These are phyloP conservation scores for Andricus quercusramuli DNA, from an alignment of 2,888 invertebrate species.

Conservation along the genomic window DNA sequence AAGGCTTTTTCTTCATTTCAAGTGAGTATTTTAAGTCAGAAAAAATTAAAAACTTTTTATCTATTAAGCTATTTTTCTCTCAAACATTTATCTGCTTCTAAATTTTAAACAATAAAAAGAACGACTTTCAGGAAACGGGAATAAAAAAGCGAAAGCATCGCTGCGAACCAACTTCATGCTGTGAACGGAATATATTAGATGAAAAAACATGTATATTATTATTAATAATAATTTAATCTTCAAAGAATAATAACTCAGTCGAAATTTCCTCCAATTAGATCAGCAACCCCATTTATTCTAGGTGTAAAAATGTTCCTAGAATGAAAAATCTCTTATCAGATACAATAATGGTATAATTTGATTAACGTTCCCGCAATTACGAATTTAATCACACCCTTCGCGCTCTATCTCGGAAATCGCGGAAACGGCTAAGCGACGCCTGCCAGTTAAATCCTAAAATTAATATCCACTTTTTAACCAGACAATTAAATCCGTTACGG, in stretches of 20 bases:
- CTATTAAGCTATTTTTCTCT: too few relatives aligned
- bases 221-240: too few relatives aligned
- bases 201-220: too few relatives aligned
- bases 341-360: conserved; percentile 27
- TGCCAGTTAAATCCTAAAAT: conserved; percentile 31
- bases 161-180: too few relatives aligned
- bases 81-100: too few relatives aligned
- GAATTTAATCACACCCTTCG: conserved; percentile 5
- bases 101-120: too few relatives aligned
- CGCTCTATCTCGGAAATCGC: neutral
- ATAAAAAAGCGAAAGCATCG: too few relatives aligned
- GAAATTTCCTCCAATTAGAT: neutral
- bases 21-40: too few relatives aligned
- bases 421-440: conserved; percentile 6
- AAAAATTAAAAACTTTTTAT: too few relatives aligned
- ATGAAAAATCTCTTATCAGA: conserved; percentile 19
- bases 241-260: neutral
- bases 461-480: conserved; percentile 26
- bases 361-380: conserved; percentile 8
- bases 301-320: neutral
- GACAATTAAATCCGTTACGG: conserved; percentile 4
- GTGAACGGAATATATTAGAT: too few relatives aligned
- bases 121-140: too few relatives aligned
- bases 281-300: neutral
- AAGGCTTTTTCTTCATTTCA: too few relatives aligned